Evolutionary conservation across 2,113 vertebrate genomes (phyloP).

Genomic region (Anolis sagrei): DNA sequence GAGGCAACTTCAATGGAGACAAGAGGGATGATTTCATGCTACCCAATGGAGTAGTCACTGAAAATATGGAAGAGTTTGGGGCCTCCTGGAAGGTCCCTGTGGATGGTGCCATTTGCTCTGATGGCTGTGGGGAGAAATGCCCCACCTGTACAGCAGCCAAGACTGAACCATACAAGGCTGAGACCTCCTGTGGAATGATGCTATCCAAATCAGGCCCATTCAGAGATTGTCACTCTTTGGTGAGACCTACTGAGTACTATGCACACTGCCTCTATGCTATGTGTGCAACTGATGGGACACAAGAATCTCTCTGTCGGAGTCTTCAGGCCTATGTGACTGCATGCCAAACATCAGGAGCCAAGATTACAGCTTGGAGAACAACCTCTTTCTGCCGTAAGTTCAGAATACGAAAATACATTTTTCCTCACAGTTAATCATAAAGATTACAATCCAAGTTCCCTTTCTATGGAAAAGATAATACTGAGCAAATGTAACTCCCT

Average conservation of each 20-base stretch:
- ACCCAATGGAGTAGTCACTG: rapidly evolving
- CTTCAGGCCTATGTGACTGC: conserved; percentile 67
- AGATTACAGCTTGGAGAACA: background rate
- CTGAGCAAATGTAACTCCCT: background rate
- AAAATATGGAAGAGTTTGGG: conserved; percentile 48
- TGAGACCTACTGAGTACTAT: conserved; percentile 64
- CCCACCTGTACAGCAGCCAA: rapidly evolving
- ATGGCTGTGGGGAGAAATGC: conserved; percentile 20
- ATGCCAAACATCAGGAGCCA: conserved; percentile 56
- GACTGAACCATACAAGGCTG: rapidly evolving
- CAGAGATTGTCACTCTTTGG: conserved; percentile 38
- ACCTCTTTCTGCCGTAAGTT: conserved; percentile 5
- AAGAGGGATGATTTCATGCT: conserved; percentile 52
- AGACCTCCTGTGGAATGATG: conserved; percentile 47
- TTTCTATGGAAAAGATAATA: background rate
- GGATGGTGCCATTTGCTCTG: background rate
- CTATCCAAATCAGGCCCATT: conserved; percentile 58
- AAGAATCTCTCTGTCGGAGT: conserved; percentile 56
- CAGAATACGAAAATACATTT: background rate
- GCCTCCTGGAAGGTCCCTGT: conserved; percentile 57
- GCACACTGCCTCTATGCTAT: conserved; percentile 68
- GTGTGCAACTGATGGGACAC: conserved; percentile 3
- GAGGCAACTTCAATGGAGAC: conserved; percentile 70
- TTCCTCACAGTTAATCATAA: background rate
- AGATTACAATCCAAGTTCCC: background rate